Percentiles rank a stretch among this genome's conserved stretches.
Conservation (phyloP, 2,797 vertebrate genomes). For the Spizella passerina region DNA sequence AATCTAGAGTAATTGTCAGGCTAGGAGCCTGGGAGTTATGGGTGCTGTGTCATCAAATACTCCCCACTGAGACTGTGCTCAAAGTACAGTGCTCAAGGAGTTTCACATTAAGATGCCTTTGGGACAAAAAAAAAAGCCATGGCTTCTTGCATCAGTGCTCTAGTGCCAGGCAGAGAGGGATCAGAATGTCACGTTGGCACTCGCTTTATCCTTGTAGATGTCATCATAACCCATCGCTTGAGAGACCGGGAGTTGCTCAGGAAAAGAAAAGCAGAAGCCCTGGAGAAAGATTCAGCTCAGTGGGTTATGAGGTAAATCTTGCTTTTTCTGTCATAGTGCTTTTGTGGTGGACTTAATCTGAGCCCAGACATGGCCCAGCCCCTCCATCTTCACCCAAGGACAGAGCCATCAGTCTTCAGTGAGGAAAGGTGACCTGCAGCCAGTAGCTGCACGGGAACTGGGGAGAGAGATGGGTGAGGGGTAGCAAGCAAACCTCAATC, state of each 20-base stretch:
- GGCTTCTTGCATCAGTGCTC: neutral
- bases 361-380: neutral
- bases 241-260: slow-evolving; percentile 89
- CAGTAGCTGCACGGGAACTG: rapidly evolving
- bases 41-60: neutral
- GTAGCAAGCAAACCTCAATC: neutral
- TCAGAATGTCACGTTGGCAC: neutral
- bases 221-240: slow-evolving; percentile 77
- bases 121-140: neutral
- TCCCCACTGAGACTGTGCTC: neutral
- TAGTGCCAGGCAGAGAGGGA: neutral
- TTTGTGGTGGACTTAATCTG: neutral
- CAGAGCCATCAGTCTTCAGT: neutral
- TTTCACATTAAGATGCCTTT: neutral
- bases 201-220: slow-evolving; percentile 68
- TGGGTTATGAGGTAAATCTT: slow-evolving; percentile 88
- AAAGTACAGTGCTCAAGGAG: neutral
- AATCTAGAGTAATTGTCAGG: neutral
- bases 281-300: slow-evolving; percentile 84
- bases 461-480: rapidly evolving
- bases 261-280: slow-evolving; percentile 88
- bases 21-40: neutral
- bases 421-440: neutral
- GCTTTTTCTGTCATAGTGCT: neutral
- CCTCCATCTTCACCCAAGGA: neutral